Conservation (phyloP, 2,113 vertebrate species). For the Pomatostomus ruficeps region DNA sequence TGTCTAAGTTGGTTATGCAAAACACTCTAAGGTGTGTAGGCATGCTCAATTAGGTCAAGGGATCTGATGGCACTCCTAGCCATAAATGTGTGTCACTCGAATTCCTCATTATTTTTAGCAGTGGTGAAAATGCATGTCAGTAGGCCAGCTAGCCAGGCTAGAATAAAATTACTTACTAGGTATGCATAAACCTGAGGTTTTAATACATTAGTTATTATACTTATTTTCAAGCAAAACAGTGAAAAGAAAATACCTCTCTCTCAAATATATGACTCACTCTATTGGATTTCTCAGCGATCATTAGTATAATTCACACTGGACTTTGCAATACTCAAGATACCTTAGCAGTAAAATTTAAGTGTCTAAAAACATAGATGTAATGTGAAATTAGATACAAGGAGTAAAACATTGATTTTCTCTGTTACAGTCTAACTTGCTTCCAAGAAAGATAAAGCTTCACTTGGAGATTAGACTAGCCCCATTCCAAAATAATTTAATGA, state of each 20-base stretch:
- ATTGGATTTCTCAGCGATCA: background rate
- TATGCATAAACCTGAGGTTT: background rate
- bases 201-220: background rate
- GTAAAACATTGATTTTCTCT: slow-evolving; percentile 23
- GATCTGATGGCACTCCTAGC: slow-evolving; percentile 57
- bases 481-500: slow-evolving; percentile 24
- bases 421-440: slow-evolving; percentile 15
- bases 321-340: background rate
- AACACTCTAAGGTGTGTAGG: slow-evolving; percentile 67
- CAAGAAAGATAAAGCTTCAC: slow-evolving; percentile 18
- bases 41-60: slow-evolving; percentile 73
- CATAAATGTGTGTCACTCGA: slow-evolving; percentile 56
- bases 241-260: background rate
- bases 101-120: slow-evolving; percentile 73
- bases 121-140: slow-evolving; percentile 35
- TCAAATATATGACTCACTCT: background rate
- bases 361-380: slow-evolving; percentile 15
- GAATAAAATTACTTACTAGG: slow-evolving; percentile 62
- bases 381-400: slow-evolving; percentile 29
- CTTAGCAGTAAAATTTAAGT: slow-evolving; percentile 20
- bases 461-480: background rate
- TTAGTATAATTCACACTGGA: background rate
- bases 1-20: slow-evolving; percentile 77
- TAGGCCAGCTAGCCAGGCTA: slow-evolving; percentile 50
- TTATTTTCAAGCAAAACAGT: slow-evolving; percentile 42